Percentiles rank a stretch among this genome's conserved stretches.
phyloP scores from a whole-genome alignment of 2,797 vertebrate genomes.

The Acanthurus leucopareius region DNA sequence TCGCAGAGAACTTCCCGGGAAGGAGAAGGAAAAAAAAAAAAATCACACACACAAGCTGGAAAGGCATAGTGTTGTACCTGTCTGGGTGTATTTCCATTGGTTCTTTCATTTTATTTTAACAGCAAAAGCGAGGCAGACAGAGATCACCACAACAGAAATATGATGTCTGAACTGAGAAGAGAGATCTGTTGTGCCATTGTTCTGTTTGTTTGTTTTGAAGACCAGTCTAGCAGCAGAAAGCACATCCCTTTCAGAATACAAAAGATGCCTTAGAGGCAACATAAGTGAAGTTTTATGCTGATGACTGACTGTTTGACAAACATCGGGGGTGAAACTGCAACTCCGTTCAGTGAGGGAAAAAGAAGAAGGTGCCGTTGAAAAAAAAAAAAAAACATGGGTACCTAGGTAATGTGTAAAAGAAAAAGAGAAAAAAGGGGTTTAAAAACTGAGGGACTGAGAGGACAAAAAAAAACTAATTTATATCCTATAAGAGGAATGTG shows the following conservation, averaged over 20 bases:
- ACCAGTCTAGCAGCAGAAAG: slow-evolving; percentile 76
- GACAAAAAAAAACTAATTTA: slow-evolving; percentile 85
- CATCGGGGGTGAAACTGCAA: slow-evolving; percentile 70
- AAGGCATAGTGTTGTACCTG: slow-evolving; percentile 70
- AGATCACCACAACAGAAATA: slow-evolving; percentile 81
- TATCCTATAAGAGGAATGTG: slow-evolving; percentile 93
- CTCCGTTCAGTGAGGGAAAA: slow-evolving; percentile 62
- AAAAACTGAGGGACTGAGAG: slow-evolving; percentile 65
- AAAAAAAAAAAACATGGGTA: slow-evolving; percentile 51
- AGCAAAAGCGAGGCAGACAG: slow-evolving; percentile 77
- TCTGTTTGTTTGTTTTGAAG: slow-evolving; percentile 84
- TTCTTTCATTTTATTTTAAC: slow-evolving; percentile 81
- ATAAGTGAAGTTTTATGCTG: slow-evolving; percentile 85
- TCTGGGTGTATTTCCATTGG: slow-evolving; percentile 71
- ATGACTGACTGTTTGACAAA: slow-evolving; percentile 84
- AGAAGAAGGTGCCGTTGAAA: slow-evolving; percentile 29
- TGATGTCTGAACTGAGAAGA: slow-evolving; percentile 74
- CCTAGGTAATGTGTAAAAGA: slow-evolving; percentile 70
- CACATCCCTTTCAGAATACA: slow-evolving; percentile 84
- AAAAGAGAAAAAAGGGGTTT: slow-evolving; percentile 42
- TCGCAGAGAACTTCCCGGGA: slow-evolving; percentile 68
- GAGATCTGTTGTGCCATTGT: slow-evolving; percentile 82
- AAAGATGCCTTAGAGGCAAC: slow-evolving; percentile 85
- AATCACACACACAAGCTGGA: slow-evolving; percentile 33
- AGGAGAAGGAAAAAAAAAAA: slow-evolving; percentile 24